Evolutionary conservation across 2,113 vertebrate genomes (phyloP).

Genomic region (Chloroceryle aenea): DNA sequence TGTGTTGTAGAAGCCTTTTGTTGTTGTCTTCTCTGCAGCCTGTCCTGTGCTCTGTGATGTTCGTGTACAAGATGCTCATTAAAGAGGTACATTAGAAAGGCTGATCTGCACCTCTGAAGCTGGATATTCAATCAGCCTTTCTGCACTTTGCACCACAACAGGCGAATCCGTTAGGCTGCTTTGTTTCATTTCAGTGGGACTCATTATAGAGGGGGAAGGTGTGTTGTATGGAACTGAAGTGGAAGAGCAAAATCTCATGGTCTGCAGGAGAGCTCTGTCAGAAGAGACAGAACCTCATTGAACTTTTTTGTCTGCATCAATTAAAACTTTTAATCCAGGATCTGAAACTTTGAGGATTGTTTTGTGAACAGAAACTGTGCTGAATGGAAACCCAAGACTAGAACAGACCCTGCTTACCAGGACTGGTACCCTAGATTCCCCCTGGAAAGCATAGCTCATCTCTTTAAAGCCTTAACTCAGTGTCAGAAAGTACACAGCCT

Average conservation of each 20-base stretch:
- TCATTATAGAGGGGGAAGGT: slow-evolving; percentile 47
- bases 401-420: background rate
- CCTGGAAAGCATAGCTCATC: background rate
- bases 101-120: background rate
- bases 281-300: background rate
- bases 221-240: background rate
- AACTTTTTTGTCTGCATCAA: background rate
- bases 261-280: background rate
- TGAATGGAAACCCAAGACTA: background rate
- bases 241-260: background rate
- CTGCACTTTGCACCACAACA: background rate
- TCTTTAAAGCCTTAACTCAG: background rate
- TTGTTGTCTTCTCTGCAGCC: background rate
- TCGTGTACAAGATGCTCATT: background rate
- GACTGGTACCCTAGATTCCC: background rate
- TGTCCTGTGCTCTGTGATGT: background rate
- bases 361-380: background rate
- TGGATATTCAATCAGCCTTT: background rate
- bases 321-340: background rate
- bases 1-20: background rate
- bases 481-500: background rate
- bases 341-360: background rate
- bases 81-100: background rate
- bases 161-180: background rate
- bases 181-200: slow-evolving; percentile 59